Evolutionary conservation across 1,140 invertebrate species (phyloP).

Genomic region (Diuraphis noxia): DNA sequence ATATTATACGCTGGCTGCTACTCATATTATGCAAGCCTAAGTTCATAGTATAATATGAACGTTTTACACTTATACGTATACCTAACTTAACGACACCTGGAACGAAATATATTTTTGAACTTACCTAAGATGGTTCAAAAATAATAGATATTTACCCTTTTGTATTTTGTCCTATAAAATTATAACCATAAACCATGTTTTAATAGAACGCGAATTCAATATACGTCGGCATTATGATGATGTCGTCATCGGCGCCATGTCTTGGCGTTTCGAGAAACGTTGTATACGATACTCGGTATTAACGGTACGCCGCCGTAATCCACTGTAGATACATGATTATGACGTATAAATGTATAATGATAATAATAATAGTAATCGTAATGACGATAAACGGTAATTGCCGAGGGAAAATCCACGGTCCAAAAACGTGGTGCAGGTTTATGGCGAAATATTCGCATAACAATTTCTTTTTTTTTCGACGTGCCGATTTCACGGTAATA

Average conservation of each 20-base stretch:
- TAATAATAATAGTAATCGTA: neutral
- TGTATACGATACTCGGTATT: neutral
- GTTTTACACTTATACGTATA: too few species aligned
- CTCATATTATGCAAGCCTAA: neutral
- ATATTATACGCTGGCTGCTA: neutral
- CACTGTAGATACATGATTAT: neutral
- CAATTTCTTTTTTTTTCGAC: neutral
- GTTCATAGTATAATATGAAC: neutral
- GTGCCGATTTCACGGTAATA: constrained; percentile 27
- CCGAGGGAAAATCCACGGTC: neutral
- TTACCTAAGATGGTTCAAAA: neutral
- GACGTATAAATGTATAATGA: too few species aligned
- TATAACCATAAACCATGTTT: neutral
- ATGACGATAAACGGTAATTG: neutral
- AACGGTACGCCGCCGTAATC: neutral
- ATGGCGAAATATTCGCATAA: neutral
- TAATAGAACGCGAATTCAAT: neutral
- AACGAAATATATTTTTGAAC: neutral
- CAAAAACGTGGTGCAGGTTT: neutral
- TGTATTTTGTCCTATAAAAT: too few species aligned
- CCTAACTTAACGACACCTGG: neutral
- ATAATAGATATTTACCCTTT: neutral
- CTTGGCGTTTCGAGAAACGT: neutral
- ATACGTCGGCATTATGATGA: neutral
- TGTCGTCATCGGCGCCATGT: neutral